Evolutionary conservation across 2,888 invertebrate genomes (phyloP), one percentile per base, ranked within the genome.

Genomic region (Mellilla xanthometata): DNA sequence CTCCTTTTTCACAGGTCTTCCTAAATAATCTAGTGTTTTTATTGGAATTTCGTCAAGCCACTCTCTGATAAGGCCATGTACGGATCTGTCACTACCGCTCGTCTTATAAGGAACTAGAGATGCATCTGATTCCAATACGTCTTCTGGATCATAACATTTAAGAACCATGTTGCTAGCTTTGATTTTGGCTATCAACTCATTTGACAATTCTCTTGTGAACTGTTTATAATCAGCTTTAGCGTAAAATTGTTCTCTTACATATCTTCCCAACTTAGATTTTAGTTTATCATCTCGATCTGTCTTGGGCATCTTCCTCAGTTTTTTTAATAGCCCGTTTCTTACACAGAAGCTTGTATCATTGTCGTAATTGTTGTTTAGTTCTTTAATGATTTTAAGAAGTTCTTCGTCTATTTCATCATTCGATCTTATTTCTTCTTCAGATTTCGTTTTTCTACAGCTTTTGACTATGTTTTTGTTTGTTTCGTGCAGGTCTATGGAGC

Each of bases 31-130:
- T 9, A 24, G 42, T 2, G 31, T 41, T 50, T 66, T 65, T 2
- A 76, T 39, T 12, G 65, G 67, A 32, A 78, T 42, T 26, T 56
- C 47, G 39, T 50, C 51, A 0, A 76, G 44, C 72, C 76, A 79
- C n/a, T 68, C 62, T 44, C 59, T 65, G 7, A 77, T 49, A 7
- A 69, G 39, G 11, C 53, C 49, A 26, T 70, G 61, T 0, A 76
- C 36, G 15, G 39, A 15, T 19, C 48, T 45, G 19, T 49, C 39
- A 12, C 48, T 32, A 13, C 29, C 24, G 7, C 33, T 23, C 33
- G 11, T 10, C 26, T 40, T 12, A 44, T 43, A 1, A 32, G 31
- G 8, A 45, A 24, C 8, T 8, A n/a, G 4, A 8, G 31, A 11
- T 13, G 58, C 9, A 42, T 66, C 62, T 3, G 59, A 46, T 30